phyloP scores from a whole-genome alignment of 2,113 vertebrate genomes.

The Sterna hirundo region DNA sequence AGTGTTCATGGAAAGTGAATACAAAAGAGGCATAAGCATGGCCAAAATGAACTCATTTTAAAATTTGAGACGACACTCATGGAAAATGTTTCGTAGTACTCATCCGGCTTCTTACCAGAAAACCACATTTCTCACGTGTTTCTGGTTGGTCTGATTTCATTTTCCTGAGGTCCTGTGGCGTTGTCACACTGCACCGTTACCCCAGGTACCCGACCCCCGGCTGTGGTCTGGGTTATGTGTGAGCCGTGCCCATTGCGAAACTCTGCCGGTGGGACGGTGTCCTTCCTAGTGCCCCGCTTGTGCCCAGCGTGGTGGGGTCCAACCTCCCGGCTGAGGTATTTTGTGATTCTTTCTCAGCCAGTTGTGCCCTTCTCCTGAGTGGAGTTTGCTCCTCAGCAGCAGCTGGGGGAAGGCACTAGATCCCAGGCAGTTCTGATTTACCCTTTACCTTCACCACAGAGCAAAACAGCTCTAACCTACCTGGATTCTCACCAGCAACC shows the following conservation, averaged over 20 bases:
- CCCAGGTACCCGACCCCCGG: neutral
- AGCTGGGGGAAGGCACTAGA: neutral
- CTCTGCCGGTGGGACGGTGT: neutral
- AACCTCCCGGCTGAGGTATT: neutral
- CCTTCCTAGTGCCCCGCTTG: neutral
- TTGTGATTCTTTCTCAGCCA: neutral
- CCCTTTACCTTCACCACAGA: neutral
- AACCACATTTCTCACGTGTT: neutral
- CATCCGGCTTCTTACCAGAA: neutral
- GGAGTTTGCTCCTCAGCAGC: neutral
- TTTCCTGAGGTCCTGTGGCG: neutral
- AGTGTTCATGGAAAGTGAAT: neutral
- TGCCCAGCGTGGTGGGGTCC: neutral
- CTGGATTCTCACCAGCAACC: conserved; percentile 7
- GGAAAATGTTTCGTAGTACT: neutral
- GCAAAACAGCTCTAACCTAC: neutral
- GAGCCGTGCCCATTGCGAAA: neutral
- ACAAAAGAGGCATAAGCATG: neutral
- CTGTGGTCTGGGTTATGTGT: neutral
- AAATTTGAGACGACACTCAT: neutral
- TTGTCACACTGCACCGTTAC: neutral
- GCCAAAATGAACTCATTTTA: conserved; percentile 19
- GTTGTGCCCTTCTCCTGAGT: neutral
- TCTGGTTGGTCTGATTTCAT: neutral
- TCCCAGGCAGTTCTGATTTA: neutral